Evolutionary conservation across 2,113 vertebrate species (phyloP), one percentile per base, ranked within the genome.

Genomic region (Xiphophorus maculatus): DNA sequence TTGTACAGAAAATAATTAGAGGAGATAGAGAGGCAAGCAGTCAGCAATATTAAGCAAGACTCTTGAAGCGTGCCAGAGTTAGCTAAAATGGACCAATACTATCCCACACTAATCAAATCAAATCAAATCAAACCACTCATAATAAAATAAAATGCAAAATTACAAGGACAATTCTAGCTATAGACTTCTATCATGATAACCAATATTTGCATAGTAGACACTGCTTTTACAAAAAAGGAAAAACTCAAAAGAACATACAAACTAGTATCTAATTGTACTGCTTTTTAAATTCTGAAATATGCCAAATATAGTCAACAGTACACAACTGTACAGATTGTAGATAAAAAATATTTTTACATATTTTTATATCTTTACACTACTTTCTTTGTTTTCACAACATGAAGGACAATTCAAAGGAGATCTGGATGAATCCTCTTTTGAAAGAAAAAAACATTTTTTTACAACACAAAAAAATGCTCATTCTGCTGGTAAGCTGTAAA

Each of bases 181-280:
- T 84, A 87, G 83, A 93, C 89, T 91, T 93, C 82, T 91, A 90
- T 85, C 84, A 91, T 85, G 94, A 94, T 89, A 96, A 96, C 95
- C 94, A 91, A 96, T 95, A 90, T 95, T 98, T 98, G 97, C 97
- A 98, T 97, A 98, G 97, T 97, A 95, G 96, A 96, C 95, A 97
- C 94, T 94, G 94, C 95, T 94, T 95, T 82, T 93, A 87, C 89
- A 93, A 87, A 94, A 92, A 79, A 87, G 83, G 73, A 89, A 85
- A 84, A 66, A 87, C 62, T 68, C 78, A 89, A 68, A 84, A 91
- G 74, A 82, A 89, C 88, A 90, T 89, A 93, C 91, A 93, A 94
- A 94, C 91, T 87, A 91, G 76, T 80, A 78, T 87, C 88, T 92
- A 92, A 90, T 75, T 79, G 87, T 83, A 89, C 88, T 84, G 85